Percentiles rank a stretch among this genome's conserved stretches.
These are phyloP conservation scores for Liodrosophila aerea DNA, from an alignment of 2,888 invertebrate species.

Conservation along the genomic window DNA sequence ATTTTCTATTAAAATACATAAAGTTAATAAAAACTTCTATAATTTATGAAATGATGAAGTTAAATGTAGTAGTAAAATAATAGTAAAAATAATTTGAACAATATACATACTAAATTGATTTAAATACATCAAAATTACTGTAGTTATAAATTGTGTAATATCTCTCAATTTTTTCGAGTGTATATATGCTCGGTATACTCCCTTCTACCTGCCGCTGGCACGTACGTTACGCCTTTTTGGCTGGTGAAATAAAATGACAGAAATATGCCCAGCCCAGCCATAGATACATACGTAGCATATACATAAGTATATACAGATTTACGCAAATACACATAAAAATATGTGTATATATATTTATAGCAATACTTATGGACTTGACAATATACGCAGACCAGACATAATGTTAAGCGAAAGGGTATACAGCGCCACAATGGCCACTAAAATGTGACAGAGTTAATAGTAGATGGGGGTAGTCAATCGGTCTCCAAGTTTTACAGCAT, in stretches of 20 bases:
- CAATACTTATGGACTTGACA: conserved; percentile 52
- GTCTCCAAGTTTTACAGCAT: conserved; percentile 27
- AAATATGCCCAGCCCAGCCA: conserved; percentile 28
- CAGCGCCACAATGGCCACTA: conserved; percentile 60
- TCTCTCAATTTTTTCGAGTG: no score
- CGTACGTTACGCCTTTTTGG: conserved; percentile 24
- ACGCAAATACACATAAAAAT: conserved; percentile 15
- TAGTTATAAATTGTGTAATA: no score
- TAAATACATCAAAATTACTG: no score
- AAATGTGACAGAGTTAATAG: conserved; percentile 60
- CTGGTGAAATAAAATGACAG: conserved; percentile 57
- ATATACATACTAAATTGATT: no score
- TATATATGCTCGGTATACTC: not conserved
- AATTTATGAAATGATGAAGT: no score
- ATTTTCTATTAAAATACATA: no score
- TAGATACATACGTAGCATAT: no score
- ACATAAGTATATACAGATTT: no score
- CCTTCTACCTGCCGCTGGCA: conserved; percentile 46
- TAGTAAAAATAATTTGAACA: no score
- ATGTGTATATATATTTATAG: conserved; percentile 14
- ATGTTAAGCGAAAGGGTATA: conserved; percentile 65
- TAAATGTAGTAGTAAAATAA: no score
- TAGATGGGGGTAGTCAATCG: conserved; percentile 23
- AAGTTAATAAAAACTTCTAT: no score
- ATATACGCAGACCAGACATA: conserved; percentile 49